phyloP scores from a whole-genome alignment of 2,113 vertebrate genomes.

The Cephalopterus ornatus region DNA sequence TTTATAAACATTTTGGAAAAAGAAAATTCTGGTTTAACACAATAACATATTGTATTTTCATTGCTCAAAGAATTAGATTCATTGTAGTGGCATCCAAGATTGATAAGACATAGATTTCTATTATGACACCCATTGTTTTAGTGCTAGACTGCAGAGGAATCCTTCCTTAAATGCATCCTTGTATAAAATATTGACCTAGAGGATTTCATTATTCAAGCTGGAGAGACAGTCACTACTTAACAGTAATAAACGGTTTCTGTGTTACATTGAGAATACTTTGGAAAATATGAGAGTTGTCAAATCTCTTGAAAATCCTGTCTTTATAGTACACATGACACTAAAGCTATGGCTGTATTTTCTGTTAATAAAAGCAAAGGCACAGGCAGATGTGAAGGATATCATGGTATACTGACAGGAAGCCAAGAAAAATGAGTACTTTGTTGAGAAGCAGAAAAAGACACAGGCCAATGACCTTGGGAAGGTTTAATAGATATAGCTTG shows the following conservation, averaged over 20 bases:
- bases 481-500: constrained; percentile 53
- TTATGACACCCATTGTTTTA: constrained; percentile 93
- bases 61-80: constrained; percentile 83
- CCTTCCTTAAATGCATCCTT: constrained; percentile 90
- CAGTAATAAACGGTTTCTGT: constrained; percentile 87
- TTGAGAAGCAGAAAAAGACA: constrained; percentile 69
- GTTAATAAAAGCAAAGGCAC: constrained; percentile 86
- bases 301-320: constrained; percentile 81
- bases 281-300: constrained; percentile 81
- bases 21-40: constrained; percentile 78
- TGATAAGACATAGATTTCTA: constrained; percentile 86
- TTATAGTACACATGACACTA: constrained; percentile 81
- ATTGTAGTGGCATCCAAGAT: constrained; percentile 84
- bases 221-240: constrained; percentile 84
- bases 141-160: constrained; percentile 80
- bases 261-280: constrained; percentile 80
- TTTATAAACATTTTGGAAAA: constrained; percentile 74
- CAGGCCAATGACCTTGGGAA: constrained; percentile 81
- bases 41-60: constrained; percentile 77
- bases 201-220: constrained; percentile 90
- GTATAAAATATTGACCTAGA: constrained; percentile 94
- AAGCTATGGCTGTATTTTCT: constrained; percentile 81
- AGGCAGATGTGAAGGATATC: constrained; percentile 82
- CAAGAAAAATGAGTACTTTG: constrained; percentile 83
- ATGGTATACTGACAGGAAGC: constrained; percentile 78